Conservation (phyloP, 2,113 vertebrate species). For the Cyprinus carpio region DNA sequence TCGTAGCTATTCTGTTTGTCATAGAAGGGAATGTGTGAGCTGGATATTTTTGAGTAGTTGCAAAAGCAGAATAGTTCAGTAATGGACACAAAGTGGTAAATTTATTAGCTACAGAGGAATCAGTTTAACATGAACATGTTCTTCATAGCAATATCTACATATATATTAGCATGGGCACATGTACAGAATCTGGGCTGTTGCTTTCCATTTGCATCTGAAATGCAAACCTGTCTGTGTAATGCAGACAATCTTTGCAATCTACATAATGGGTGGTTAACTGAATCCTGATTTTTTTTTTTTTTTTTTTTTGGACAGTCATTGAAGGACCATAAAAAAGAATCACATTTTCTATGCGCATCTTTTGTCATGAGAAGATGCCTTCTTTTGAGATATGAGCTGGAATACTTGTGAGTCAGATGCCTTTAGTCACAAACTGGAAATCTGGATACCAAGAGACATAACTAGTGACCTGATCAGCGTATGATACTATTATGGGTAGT, state of each 20-base stretch:
- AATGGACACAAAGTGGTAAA: not conserved
- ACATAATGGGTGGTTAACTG: slow-evolving; percentile 34
- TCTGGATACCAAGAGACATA: slow-evolving; percentile 64
- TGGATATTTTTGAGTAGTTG: not conserved
- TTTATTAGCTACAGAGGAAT: not conserved
- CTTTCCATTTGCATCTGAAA: slow-evolving; percentile 28
- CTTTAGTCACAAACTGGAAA: slow-evolving; percentile 73
- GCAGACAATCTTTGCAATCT: slow-evolving; percentile 29
- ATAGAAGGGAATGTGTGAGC: not conserved
- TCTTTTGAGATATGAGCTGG: slow-evolving; percentile 67
- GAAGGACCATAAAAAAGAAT: slow-evolving; percentile 13
- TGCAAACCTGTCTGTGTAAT: slow-evolving; percentile 30
- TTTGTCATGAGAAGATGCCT: not conserved
- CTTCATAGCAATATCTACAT: not conserved
- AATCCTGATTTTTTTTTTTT: not conserved
- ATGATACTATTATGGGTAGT: not conserved
- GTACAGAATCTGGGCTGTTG: not conserved
- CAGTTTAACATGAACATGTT: slow-evolving; percentile 20
- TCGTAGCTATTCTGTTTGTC: not conserved
- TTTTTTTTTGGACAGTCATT: not conserved
- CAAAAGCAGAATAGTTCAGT: not conserved
- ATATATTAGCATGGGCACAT: slow-evolving; percentile 22
- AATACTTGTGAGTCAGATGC: slow-evolving; percentile 72
- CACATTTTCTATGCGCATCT: not conserved
- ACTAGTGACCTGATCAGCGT: not conserved